Percentiles rank a stretch among this genome's conserved stretches.
These are phyloP conservation scores for Vulpes lagopus DNA, from an alignment of 2,113 vertebrate species.

Conservation along the genomic window DNA sequence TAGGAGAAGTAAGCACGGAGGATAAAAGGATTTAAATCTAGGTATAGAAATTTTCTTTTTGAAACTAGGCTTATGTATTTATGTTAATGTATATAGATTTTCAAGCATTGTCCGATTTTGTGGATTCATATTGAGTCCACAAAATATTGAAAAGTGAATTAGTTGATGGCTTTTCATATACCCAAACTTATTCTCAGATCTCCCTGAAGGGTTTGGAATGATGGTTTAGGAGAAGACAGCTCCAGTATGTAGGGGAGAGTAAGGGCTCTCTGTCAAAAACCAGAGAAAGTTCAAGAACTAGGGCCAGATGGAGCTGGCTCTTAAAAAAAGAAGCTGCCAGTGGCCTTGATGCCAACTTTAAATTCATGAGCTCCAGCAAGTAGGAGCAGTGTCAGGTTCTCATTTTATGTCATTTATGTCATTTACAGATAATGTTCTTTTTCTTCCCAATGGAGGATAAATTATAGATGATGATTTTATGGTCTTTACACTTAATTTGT, in stretches of 20 bases:
- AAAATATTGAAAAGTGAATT: background rate
- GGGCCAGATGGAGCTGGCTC: background rate
- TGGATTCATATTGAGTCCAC: background rate
- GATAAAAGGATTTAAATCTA: background rate
- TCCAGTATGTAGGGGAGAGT: no score
- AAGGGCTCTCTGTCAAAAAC: background rate
- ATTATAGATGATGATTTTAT: rapidly evolving
- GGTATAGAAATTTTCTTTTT: rapidly evolving
- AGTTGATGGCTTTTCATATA: rapidly evolving
- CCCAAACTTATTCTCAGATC: rapidly evolving
- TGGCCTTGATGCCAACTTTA: background rate
- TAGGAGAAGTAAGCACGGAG: background rate
- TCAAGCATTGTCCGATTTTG: background rate
- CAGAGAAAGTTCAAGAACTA: background rate
- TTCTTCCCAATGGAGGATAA: rapidly evolving
- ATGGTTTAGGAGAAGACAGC: no score
- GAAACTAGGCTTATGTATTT: background rate
- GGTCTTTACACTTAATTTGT: background rate
- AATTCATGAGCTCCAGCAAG: background rate
- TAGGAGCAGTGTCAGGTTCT: rapidly evolving
- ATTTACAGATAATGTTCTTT: rapidly evolving
- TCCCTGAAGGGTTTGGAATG: no score
- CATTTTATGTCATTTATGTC: rapidly evolving
- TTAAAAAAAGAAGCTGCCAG: background rate
- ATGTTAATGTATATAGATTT: rapidly evolving